These are phyloP conservation scores for Polia nebulosa DNA, from an alignment of 2,888 invertebrate species.

Conservation along the genomic window DNA sequence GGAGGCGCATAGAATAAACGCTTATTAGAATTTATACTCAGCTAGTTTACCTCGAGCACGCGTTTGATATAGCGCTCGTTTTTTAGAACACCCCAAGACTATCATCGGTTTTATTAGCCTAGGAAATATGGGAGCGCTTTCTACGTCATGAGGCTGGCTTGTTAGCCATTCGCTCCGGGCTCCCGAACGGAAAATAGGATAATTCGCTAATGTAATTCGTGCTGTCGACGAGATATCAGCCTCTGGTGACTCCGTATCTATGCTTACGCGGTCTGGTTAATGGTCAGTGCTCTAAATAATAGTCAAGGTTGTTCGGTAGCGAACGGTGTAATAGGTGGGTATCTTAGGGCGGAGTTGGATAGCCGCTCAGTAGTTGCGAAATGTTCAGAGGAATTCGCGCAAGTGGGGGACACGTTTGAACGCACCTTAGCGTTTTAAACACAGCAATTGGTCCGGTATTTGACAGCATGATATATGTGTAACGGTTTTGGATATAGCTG, in stretches of 20 bases:
- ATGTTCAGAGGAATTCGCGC: slow-evolving; percentile 77
- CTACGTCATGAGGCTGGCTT: slow-evolving; percentile 80
- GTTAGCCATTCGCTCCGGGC: slow-evolving; percentile 81
- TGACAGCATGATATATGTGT: slow-evolving; percentile 87
- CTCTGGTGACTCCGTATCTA: slow-evolving; percentile 82
- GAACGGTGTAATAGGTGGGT: slow-evolving; percentile 86
- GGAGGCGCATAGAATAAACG: slow-evolving; percentile 82
- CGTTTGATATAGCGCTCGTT: slow-evolving; percentile 80
- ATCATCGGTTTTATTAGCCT: slow-evolving; percentile 85
- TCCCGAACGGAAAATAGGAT: slow-evolving; percentile 82
- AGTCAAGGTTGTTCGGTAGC: slow-evolving; percentile 89
- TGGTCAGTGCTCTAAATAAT: slow-evolving; percentile 80
- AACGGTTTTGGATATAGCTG: slow-evolving; percentile 66
- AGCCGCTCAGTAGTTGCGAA: slow-evolving; percentile 77
- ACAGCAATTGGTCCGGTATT: slow-evolving; percentile 87
- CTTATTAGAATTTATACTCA: slow-evolving; percentile 88
- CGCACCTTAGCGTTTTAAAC: slow-evolving; percentile 81
- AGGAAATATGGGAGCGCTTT: slow-evolving; percentile 83
- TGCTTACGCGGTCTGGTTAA: slow-evolving; percentile 80
- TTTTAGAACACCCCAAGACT: slow-evolving; percentile 82
- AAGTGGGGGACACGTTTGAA: slow-evolving; percentile 83
- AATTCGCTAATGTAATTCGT: slow-evolving; percentile 84
- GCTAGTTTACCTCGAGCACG: slow-evolving; percentile 70
- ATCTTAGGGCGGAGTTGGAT: slow-evolving; percentile 83
- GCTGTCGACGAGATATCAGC: slow-evolving; percentile 86